Conservation (phyloP, 2,113 vertebrate genomes). For the Monopterus albus region DNA sequence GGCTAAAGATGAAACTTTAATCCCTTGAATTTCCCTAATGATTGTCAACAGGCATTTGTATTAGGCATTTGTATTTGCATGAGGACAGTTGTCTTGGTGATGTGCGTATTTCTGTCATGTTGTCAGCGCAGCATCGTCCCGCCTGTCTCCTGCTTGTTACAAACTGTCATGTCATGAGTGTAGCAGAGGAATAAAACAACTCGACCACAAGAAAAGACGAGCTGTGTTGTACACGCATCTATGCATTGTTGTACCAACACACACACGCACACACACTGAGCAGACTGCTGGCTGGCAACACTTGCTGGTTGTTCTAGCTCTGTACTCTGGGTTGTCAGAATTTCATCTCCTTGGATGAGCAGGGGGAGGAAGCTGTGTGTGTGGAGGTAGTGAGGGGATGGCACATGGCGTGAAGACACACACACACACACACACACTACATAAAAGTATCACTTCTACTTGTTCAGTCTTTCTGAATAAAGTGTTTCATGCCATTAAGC, state of each 20-base stretch:
- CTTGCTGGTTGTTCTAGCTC: slow-evolving; percentile 37
- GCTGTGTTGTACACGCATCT: background rate
- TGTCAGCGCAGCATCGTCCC: slow-evolving; percentile 17
- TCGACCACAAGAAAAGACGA: slow-evolving; percentile 22
- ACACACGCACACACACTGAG: background rate
- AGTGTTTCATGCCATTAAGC: slow-evolving; percentile 47
- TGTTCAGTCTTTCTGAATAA: slow-evolving; percentile 38
- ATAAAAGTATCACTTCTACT: slow-evolving; percentile 23
- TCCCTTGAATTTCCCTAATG: no score
- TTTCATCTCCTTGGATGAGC: slow-evolving; percentile 47
- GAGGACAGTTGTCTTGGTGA: background rate
- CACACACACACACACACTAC: slow-evolving; percentile 9
- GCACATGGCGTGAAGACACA: background rate
- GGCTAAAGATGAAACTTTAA: background rate
- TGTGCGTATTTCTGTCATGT: slow-evolving; percentile 2
- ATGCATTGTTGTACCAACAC: background rate
- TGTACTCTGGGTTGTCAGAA: slow-evolving; percentile 37
- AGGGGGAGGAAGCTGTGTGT: background rate
- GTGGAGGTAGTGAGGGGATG: background rate
- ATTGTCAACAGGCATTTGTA: no score
- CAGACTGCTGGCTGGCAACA: slow-evolving; percentile 6
- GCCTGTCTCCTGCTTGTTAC: slow-evolving; percentile 20
- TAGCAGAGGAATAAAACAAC: slow-evolving; percentile 20
- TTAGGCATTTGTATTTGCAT: background rate
- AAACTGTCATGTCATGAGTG: slow-evolving; percentile 13